These are phyloP conservation scores for Platysternon megacephalum DNA, from an alignment of 2,113 vertebrate genomes.

Conservation along the genomic window DNA sequence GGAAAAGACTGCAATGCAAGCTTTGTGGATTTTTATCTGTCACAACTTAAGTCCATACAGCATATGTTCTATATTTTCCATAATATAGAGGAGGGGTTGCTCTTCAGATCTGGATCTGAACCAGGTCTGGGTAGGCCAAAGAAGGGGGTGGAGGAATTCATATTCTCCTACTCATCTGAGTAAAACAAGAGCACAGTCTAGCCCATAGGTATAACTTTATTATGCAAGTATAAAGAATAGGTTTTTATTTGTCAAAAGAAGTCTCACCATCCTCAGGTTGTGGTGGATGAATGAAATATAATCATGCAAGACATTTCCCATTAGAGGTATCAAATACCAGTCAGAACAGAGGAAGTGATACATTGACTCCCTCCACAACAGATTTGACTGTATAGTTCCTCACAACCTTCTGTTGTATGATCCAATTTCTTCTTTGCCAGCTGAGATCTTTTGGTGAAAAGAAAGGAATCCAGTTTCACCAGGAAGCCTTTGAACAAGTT, in stretches of 20 bases:
- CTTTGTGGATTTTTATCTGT: neutral
- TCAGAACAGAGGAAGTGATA: neutral
- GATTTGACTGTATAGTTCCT: neutral
- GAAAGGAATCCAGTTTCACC: slow-evolving; percentile 29
- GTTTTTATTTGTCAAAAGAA: neutral
- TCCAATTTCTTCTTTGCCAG: slow-evolving; percentile 9
- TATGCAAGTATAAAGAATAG: neutral
- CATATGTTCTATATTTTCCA: neutral
- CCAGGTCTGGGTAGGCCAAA: neutral
- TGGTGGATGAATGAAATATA: neutral
- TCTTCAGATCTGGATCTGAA: neutral
- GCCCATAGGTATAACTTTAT: neutral
- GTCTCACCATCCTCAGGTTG: fast-evolving
- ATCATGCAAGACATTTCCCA: neutral
- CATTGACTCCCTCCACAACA: neutral
- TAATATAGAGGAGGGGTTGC: fast-evolving
- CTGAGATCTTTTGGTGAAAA: neutral
- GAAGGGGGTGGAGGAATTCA: neutral
- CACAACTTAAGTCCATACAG: neutral
- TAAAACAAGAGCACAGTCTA: neutral
- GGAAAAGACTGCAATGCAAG: neutral
- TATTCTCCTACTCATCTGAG: neutral
- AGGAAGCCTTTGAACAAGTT: slow-evolving; percentile 56
- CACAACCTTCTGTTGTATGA: neutral
- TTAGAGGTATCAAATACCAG: neutral